Percentiles rank a stretch among this genome's conserved stretches.
Conservation (phyloP, 2,113 vertebrate species). For the Vimba vimba region DNA sequence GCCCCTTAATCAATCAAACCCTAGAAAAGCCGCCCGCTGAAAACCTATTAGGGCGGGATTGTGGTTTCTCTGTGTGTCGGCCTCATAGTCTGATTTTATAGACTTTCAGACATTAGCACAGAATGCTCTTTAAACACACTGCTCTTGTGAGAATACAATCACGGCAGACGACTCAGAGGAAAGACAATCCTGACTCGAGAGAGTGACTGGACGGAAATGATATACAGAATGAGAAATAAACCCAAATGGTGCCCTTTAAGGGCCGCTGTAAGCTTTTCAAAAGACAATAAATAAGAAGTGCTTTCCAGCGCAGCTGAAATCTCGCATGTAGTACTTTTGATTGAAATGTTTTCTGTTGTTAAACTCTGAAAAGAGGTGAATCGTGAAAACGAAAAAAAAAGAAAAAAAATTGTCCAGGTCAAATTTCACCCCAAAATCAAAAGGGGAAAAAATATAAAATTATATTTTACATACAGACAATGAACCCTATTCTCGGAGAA, state of each 20-base stretch:
- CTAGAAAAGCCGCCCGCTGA: conserved; percentile 28
- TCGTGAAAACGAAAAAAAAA: neutral
- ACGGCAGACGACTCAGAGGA: neutral
- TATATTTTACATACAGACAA: neutral
- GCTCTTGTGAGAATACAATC: conserved; percentile 11
- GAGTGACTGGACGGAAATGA: conserved; percentile 14
- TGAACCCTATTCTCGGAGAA: neutral
- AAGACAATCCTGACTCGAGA: neutral
- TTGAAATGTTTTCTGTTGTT: neutral
- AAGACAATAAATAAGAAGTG: conserved; percentile 40
- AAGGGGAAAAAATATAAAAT: neutral
- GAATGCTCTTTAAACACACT: conserved; percentile 24
- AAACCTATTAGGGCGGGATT: neutral
- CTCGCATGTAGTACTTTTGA: neutral
- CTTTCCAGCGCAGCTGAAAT: conserved; percentile 18
- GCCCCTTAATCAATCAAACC: conserved; percentile 25
- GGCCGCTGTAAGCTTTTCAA: conserved; percentile 12
- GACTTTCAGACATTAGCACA: neutral
- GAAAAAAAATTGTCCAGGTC: neutral
- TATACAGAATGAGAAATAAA: neutral
- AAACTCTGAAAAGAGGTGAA: neutral
- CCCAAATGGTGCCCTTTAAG: conserved; percentile 18
- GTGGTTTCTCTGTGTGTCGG: conserved; percentile 31
- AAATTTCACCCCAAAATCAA: neutral
- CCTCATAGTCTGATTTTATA: conserved; percentile 8